Evolutionary conservation across 1,140 invertebrate genomes (phyloP), one percentile per base, ranked within the genome.

Genomic region (Heliothis subflexa): DNA sequence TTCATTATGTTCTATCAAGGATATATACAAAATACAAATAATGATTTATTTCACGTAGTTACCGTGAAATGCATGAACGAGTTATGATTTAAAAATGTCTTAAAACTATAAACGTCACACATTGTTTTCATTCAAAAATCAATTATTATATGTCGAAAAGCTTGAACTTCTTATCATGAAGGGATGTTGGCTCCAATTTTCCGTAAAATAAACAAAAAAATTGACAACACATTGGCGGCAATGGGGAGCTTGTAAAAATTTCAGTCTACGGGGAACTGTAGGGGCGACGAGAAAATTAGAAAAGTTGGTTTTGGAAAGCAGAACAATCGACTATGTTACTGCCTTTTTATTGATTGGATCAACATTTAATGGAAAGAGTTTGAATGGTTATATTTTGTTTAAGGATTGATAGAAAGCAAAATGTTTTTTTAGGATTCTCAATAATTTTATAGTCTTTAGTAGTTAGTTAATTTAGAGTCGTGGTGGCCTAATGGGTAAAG

Each of bases 291-390:
- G 78, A 82, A 89, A 89, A 91, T 91, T 88, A 88, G 87, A 91
- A 89, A 91, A 91, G 88, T 91, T 91, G 84, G 2, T 47, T 74
- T 80, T 85, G 84, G 84, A 84, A 88, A 90, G 81, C 83, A 84
- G 85, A 86, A 89, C 86, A 84, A 85, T 86, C 16, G 18, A 70
- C 61, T 78, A 33, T 78, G 78, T 79, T 80, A 76, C 47, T 61
- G 77, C 74, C 74, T 77, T 83, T 85, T 83, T 77, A 82, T 82
- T 86, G 40, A 61, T 74, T 74, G 59, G 33, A 45, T 28, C 40
- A 14, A 45, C 33, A 10, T 9, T 33, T n/a, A 61, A 28, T 61
- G 25, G 25, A 61, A 28, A 28, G 57, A 28, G 25, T 61, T 61
- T 14, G 13, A 16, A 7, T n/a, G 50, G 14, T 16, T 40, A 7